Conservation (phyloP, 2,113 vertebrate genomes). For the Theristicus caerulescens region DNA sequence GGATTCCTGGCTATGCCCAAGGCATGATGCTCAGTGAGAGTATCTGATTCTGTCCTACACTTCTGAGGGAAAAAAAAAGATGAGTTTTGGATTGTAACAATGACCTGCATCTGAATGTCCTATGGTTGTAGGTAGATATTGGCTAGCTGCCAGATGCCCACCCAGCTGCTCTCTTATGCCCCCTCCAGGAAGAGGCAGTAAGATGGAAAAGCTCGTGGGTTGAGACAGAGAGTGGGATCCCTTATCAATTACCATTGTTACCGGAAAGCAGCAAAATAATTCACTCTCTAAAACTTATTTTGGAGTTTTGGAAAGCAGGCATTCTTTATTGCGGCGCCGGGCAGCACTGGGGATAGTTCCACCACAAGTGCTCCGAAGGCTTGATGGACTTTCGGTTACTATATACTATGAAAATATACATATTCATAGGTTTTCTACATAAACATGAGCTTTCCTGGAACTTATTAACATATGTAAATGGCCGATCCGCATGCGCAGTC, state of each 20-base stretch:
- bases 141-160: fast-evolving
- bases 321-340: no score
- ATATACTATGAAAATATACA: no score
- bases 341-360: no score
- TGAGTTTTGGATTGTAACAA: neutral
- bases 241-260: neutral
- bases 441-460: no score
- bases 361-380: no score
- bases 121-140: neutral
- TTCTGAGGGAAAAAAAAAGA: neutral
- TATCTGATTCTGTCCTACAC: neutral
- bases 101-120: neutral
- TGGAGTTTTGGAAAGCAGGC: no score
- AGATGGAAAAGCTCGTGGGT: neutral
- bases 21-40: neutral
- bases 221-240: neutral
- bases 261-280: no score
- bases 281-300: no score
- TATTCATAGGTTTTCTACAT: no score
- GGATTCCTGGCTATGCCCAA: neutral
- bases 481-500: no score
- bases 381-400: no score
- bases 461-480: no score
- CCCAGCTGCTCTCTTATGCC: neutral
- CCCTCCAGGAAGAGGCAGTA: fast-evolving